These are phyloP conservation scores for Pavo muticus DNA, from an alignment of 2,113 vertebrate species.

Conservation along the genomic window DNA sequence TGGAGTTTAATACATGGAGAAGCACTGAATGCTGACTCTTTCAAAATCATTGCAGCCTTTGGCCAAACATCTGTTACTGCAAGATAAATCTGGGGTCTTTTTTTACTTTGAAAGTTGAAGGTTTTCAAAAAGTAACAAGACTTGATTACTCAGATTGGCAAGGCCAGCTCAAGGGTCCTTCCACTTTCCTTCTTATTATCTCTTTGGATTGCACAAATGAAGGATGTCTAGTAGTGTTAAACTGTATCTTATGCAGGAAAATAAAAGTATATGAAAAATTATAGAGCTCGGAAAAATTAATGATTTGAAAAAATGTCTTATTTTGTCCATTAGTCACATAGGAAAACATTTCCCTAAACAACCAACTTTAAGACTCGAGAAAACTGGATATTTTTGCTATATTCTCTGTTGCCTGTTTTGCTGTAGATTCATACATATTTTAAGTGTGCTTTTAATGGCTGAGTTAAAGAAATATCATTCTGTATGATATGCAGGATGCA, in stretches of 20 bases:
- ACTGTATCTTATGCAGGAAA: not conserved
- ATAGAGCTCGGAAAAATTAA: not conserved
- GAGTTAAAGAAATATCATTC: not conserved
- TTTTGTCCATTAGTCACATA: not conserved
- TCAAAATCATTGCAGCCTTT: not conserved
- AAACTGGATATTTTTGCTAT: not conserved
- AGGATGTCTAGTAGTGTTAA: not conserved
- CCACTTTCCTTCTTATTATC: not conserved
- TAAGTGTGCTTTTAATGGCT: not conserved
- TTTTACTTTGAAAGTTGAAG: not conserved
- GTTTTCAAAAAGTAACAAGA: not conserved
- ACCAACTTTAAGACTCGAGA: not conserved
- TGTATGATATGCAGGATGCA: not conserved
- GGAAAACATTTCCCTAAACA: not conserved
- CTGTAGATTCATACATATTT: not conserved
- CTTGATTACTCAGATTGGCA: not conserved
- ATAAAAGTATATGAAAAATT: not conserved
- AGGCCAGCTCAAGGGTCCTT: not conserved
- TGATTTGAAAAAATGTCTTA: not conserved
- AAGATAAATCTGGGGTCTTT: not conserved
- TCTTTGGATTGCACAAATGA: not conserved
- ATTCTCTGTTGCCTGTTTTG: not conserved
- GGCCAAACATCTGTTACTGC: not conserved
- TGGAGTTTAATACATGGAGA: not conserved
- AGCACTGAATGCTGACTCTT: not conserved